Percentiles rank a stretch among this genome's conserved stretches.
Conservation (phyloP, 2,888 invertebrate species). For the Drosophila paranaensis region DNA sequence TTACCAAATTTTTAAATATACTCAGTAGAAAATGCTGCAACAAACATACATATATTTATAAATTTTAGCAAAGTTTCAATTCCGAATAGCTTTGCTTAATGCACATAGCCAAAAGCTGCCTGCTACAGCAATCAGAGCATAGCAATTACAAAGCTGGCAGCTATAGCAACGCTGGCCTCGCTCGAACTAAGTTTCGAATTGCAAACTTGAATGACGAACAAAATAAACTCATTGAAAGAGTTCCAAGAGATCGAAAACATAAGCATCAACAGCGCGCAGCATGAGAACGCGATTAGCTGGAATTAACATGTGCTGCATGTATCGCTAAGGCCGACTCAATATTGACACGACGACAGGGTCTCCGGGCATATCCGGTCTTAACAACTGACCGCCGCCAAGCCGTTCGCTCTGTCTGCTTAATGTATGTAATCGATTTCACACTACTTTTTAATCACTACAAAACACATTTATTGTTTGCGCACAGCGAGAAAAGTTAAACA, state of each 20-base stretch:
- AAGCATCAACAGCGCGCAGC: slow-evolving; percentile 11
- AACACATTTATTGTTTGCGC: slow-evolving; percentile 72
- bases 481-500: slow-evolving; percentile 76
- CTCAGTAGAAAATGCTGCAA: background rate
- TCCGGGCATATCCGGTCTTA: slow-evolving; percentile 59
- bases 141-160: slow-evolving; percentile 1
- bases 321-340: slow-evolving; percentile 48
- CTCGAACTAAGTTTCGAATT: slow-evolving; percentile 6
- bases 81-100: background rate
- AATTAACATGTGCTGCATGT: slow-evolving; percentile 70
- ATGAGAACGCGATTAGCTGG: slow-evolving; percentile 61
- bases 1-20: too few species aligned
- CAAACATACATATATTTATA: background rate
- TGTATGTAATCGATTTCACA: slow-evolving; percentile 77
- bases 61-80: slow-evolving; percentile 4
- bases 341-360: slow-evolving; percentile 48
- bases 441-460: slow-evolving; percentile 79
- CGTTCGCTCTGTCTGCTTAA: slow-evolving; percentile 49
- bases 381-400: slow-evolving; percentile 36
- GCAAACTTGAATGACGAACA: slow-evolving; percentile 1
- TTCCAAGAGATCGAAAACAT: slow-evolving; percentile 16
- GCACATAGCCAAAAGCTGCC: background rate
- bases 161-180: background rate
- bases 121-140: background rate
- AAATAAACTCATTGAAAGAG: background rate